Evolutionary conservation across 35 echinoderm and acorn worm species (phyloP).

Genomic region (Apostichopus japonicus): DNA sequence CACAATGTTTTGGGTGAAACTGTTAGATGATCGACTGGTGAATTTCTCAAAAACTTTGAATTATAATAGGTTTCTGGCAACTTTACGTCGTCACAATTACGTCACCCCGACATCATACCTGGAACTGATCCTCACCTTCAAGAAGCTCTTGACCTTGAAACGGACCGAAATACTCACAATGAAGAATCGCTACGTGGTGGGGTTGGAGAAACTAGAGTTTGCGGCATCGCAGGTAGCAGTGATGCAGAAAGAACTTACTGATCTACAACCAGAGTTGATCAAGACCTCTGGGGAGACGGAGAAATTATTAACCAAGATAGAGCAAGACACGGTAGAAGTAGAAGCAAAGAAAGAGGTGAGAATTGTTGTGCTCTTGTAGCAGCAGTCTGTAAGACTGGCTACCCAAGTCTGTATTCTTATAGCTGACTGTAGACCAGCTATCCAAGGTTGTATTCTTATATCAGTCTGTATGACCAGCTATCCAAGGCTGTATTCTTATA

Average conservation of each 20-base stretch:
- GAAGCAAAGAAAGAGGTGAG: slow-evolving; percentile 97
- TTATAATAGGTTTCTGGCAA: slow-evolving; percentile 71
- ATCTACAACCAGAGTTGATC: slow-evolving; percentile 95
- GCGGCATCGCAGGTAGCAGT: slow-evolving; percentile 89
- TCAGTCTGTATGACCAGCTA: no score
- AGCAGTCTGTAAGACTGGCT: no score
- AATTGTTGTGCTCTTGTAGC: not conserved
- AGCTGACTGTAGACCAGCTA: no score
- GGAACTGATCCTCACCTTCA: slow-evolving; percentile 96
- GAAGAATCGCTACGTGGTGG: slow-evolving; percentile 89
- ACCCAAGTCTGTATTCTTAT: no score
- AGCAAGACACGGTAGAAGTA: slow-evolving; percentile 96
- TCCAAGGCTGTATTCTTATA: no score
- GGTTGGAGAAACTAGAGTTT: slow-evolving; percentile 96
- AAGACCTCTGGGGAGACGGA: slow-evolving; percentile 95
- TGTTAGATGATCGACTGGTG: no score
- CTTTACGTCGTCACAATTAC: slow-evolving; percentile 92
- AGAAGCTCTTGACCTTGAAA: slow-evolving; percentile 83
- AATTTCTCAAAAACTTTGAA: no score
- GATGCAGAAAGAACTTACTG: slow-evolving; percentile 96
- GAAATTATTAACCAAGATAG: slow-evolving; percentile 91
- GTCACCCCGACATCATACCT: slow-evolving; percentile 96
- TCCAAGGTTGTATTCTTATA: no score
- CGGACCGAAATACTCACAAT: slow-evolving; percentile 81
- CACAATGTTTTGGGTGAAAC: no score